Conservation (phyloP, 2,113 vertebrate species). For the Prinia subflava region DNA sequence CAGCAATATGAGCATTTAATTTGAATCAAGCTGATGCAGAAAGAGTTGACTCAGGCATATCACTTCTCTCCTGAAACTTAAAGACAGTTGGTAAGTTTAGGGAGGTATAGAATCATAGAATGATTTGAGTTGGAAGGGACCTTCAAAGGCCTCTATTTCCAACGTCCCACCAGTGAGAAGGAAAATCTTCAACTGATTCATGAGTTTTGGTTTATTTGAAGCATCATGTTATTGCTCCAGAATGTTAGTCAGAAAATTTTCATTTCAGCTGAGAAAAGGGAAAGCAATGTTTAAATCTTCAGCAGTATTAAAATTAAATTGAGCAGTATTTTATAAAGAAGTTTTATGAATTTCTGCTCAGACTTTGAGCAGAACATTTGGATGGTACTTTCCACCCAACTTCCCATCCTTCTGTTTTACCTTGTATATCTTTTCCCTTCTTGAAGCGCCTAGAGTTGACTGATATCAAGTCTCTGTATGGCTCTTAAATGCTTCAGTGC, state of each 20-base stretch:
- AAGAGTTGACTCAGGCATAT: not conserved
- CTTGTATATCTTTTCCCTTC: not conserved
- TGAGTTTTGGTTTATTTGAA: not conserved
- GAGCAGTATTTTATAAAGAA: not conserved
- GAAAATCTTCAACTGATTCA: not conserved
- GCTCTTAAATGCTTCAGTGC: not conserved
- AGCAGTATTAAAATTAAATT: not conserved
- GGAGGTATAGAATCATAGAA: not conserved
- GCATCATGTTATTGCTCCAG: not conserved
- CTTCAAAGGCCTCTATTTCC: not conserved
- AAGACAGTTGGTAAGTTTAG: not conserved
- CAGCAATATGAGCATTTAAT: not conserved
- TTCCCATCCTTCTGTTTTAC: not conserved
- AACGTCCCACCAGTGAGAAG: rapidly evolving
- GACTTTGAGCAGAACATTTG: not conserved
- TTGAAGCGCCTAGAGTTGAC: not conserved
- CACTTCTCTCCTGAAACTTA: not conserved
- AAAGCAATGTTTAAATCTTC: not conserved
- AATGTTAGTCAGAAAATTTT: not conserved
- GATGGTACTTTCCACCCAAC: not conserved
- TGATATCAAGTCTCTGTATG: not conserved
- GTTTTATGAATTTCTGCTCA: not conserved
- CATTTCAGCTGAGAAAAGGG: not conserved
- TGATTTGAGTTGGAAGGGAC: not conserved
- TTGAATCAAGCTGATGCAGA: not conserved